Evolutionary conservation across 2,113 vertebrate genomes (phyloP).

Genomic region (Limanda limanda): DNA sequence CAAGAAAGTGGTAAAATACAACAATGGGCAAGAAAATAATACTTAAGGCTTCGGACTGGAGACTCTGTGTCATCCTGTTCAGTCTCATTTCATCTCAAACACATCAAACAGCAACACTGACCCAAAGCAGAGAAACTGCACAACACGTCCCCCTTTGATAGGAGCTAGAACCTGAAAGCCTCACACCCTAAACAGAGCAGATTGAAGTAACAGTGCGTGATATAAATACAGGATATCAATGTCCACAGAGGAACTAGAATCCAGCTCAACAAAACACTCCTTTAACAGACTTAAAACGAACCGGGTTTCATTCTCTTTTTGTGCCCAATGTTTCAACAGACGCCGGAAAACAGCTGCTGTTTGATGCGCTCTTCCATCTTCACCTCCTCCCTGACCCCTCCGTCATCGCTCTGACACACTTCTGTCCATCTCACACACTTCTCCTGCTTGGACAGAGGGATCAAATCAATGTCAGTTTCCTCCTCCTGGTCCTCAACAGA

Average conservation of each 20-base stretch:
- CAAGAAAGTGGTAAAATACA: conserved; percentile 47
- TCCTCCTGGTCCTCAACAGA: conserved; percentile 57
- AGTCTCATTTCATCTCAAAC: conserved; percentile 24
- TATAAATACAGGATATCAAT: conserved; percentile 15
- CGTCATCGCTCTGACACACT: conserved; percentile 49
- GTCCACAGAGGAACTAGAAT: conserved; percentile 7
- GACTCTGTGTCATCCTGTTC: conserved; percentile 12
- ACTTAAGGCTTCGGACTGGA: conserved; percentile 50
- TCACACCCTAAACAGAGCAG: conserved; percentile 12
- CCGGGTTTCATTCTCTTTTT: neutral
- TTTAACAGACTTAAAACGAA: no score
- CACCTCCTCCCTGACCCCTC: conserved; percentile 51
- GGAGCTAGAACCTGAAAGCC: conserved; percentile 42
- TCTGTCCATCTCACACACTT: conserved; percentile 69
- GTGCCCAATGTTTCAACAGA: conserved; percentile 72
- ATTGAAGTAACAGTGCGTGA: conserved; percentile 21
- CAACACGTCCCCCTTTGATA: conserved; percentile 36
- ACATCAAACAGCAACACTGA: conserved; percentile 54
- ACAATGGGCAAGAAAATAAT: conserved; percentile 25
- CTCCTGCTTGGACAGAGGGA: conserved; percentile 43
- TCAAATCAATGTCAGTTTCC: conserved; percentile 63
- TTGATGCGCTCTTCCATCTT: conserved; percentile 70
- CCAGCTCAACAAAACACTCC: neutral
- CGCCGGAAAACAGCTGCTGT: conserved; percentile 80
- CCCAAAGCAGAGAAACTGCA: conserved; percentile 52